These are phyloP conservation scores for Fulmarus glacialis DNA, from an alignment of 2,113 vertebrate genomes.

Conservation along the genomic window DNA sequence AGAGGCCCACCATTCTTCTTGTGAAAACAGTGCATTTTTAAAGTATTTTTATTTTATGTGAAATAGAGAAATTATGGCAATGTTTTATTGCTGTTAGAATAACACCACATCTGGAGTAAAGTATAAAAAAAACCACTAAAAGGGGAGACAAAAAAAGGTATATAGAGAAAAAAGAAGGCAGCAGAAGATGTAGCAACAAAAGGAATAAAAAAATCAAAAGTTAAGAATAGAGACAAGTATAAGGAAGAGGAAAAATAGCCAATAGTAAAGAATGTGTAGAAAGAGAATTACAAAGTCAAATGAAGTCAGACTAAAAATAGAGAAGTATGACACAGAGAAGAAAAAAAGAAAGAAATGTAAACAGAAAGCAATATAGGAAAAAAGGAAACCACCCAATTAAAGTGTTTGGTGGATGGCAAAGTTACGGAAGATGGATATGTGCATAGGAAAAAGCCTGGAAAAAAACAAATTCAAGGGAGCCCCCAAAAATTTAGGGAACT, in stretches of 20 bases:
- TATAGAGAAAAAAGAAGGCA: background rate
- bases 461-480: background rate
- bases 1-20: background rate
- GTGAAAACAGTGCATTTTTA: background rate
- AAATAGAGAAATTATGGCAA: background rate
- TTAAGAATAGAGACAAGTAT: background rate
- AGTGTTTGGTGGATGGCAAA: background rate
- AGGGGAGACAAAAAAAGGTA: accelerated
- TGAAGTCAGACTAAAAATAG: background rate
- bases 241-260: background rate
- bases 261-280: background rate
- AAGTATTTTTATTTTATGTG: background rate
- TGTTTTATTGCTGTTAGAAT: background rate
- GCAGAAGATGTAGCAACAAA: background rate
- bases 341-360: background rate
- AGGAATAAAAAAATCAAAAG: background rate
- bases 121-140: background rate
- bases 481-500: background rate
- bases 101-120: background rate
- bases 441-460: background rate
- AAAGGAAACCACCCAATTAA: background rate
- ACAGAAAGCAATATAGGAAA: background rate
- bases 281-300: background rate
- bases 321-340: background rate
- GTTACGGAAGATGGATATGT: background rate